A percentile compares a stretch with the other conserved stretches of the same genome.
These are phyloP conservation scores for Choreutis nemorana DNA, from an alignment of 2,888 invertebrate species.

Conservation along the genomic window DNA sequence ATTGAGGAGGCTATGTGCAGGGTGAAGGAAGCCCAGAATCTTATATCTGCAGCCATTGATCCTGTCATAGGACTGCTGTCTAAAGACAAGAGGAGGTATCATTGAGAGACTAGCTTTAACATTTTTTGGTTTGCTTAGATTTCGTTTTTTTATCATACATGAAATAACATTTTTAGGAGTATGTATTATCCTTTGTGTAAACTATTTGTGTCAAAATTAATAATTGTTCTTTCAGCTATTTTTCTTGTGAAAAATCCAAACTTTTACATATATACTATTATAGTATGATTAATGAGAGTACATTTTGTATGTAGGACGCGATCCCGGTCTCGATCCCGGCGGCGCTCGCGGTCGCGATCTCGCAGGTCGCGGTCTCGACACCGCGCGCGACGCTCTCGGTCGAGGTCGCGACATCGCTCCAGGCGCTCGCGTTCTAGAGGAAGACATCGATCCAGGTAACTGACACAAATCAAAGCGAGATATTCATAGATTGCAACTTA, in stretches of 20 bases:
- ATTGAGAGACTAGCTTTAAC: neutral
- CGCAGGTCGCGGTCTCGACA: constrained; percentile 67
- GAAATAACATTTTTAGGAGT: too few relatives aligned
- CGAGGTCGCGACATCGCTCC: constrained; percentile 66
- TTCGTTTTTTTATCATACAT: too few relatives aligned
- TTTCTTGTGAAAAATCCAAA: too few relatives aligned
- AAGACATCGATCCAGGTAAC: constrained; percentile 60
- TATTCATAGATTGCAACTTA: neutral
- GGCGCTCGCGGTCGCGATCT: constrained; percentile 72
- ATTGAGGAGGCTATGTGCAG: constrained; percentile 97
- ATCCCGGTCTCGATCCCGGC: constrained; percentile 61
- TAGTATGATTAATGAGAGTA: too few relatives aligned
- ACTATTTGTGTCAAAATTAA: constrained; percentile 27
- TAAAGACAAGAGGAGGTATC: constrained; percentile 79
- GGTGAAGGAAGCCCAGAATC: constrained; percentile 94
- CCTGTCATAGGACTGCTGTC: constrained; percentile 88
- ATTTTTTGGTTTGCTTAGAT: too few relatives aligned
- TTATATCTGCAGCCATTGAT: constrained; percentile 93
- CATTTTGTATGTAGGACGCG: constrained; percentile 40
- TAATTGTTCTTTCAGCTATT: neutral
- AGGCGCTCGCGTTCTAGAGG: constrained; percentile 68
- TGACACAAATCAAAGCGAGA: neutral
- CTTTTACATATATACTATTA: constrained; percentile 18
- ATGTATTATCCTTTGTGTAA: constrained; percentile 6
- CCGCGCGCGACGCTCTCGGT: constrained; percentile 63